Conservation (phyloP, 2,888 invertebrate species). For the Protophormia terraenovae region DNA sequence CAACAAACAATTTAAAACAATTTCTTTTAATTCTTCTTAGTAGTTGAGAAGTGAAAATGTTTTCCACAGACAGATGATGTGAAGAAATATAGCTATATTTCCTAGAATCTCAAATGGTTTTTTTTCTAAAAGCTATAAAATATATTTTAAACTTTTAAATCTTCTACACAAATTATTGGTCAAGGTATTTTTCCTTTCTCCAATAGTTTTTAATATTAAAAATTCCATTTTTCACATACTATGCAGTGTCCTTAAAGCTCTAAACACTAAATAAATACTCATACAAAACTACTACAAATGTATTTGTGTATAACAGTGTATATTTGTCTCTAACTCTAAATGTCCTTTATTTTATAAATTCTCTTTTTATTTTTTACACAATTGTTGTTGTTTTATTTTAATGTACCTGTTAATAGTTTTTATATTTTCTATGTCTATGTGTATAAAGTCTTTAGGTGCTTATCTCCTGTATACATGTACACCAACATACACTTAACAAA, state of each 20-base stretch:
- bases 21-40: too few relatives aligned
- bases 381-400: constrained; percentile 45
- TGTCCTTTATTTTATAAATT: constrained; percentile 60
- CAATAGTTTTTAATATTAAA: background rate
- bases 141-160: too few relatives aligned
- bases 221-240: background rate
- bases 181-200: background rate
- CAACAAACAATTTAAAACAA: too few relatives aligned
- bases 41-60: too few relatives aligned
- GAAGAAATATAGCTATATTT: too few relatives aligned
- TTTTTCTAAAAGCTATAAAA: too few relatives aligned
- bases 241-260: background rate
- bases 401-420: constrained; percentile 28
- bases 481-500: background rate
- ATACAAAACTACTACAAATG: background rate
- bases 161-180: background rate
- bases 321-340: constrained; percentile 28
- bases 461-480: background rate
- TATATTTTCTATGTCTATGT: background rate
- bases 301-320: constrained; percentile 24
- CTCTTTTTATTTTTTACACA: constrained; percentile 46
- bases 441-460: constrained; percentile 32
- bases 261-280: background rate
- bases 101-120: too few relatives aligned
- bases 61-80: too few relatives aligned